These are phyloP conservation scores for Corythaixoides concolor DNA, from an alignment of 2,113 vertebrate species.

Conservation along the genomic window DNA sequence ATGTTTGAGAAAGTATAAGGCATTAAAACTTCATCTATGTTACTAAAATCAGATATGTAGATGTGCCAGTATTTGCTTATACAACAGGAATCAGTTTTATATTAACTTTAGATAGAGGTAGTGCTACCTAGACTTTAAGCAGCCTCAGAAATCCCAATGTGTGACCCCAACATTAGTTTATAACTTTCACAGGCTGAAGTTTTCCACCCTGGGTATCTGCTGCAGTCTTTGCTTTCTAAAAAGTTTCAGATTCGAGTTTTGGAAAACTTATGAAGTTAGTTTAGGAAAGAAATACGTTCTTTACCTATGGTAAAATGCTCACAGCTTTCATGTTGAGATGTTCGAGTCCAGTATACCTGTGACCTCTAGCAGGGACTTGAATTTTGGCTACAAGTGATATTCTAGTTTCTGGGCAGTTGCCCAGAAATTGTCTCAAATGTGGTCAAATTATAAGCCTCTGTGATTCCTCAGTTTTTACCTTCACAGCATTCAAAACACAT, in stretches of 20 bases:
- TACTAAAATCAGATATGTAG: background rate
- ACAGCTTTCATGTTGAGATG: background rate
- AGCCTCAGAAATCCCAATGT: rapidly evolving
- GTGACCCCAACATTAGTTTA: background rate
- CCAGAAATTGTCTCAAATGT: background rate
- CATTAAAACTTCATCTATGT: background rate
- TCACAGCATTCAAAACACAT: background rate
- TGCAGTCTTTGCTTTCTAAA: background rate
- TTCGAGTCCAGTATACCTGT: background rate
- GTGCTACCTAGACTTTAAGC: background rate
- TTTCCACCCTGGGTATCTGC: background rate
- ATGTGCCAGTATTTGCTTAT: background rate
- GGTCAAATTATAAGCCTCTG: background rate
- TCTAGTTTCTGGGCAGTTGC: background rate
- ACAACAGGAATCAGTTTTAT: background rate
- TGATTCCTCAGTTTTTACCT: background rate
- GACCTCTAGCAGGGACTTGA: background rate
- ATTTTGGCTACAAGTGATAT: background rate
- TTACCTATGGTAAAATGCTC: background rate
- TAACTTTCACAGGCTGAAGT: background rate
- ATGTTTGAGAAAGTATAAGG: background rate
- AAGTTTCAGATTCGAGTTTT: background rate
- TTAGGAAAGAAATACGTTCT: background rate
- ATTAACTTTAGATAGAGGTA: background rate
- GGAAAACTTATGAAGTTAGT: background rate